Evolutionary conservation across 2,888 invertebrate genomes (phyloP), one percentile per base, ranked within the genome.

Genomic region (Sicus ferrugineus): DNA sequence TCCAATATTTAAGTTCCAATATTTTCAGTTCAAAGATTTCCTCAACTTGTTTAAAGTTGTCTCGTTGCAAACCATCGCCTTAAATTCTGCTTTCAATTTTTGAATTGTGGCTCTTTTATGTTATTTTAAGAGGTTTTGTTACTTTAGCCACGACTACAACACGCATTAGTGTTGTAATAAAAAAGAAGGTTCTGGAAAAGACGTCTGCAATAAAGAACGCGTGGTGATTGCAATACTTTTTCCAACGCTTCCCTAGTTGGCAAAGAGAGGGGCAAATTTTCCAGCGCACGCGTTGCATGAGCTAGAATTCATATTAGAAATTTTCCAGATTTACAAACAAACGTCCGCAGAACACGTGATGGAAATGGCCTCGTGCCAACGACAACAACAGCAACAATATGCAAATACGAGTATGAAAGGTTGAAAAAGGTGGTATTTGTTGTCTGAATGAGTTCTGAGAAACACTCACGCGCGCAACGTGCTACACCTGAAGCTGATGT

Each of bases 321-420:
- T 4, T 46, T 46, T 46, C 46, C 46, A 46, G 46, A 46, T 46
- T 46, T 46, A 4, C 11, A 46, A 46, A 30, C 56, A 42, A 42
- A 14, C 42, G 42, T n/a, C n/a, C 19, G 26, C 38, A 21, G 34
- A 61, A 42, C 61, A 61, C 61, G 61, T 61, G 61, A 61, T 61
- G 61, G 42, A 61, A 61, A 42, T 42, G 61, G 38, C n/a, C 23
- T 42, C 42, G 16, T 23, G 42, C 42, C 38, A 34, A 34, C 38
- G 11, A 34, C 38, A 34, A 34, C 38, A 34, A 34, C 38, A 34
- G 11, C 38, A 34, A 34, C 38, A 34, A 34, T 34, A 34, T 11
- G 5, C 11, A 34, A 34, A 34, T 34, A 34, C 38, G 38, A 34
- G 38, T 34, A 34, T 34, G 11, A 34, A 9, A 34, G 11, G n/a